Evolutionary conservation across 64 coral and sea anemone genomes (phyloP), one percentile per base, ranked within the genome.

Genomic region (Catalaphyllia jardinei): DNA sequence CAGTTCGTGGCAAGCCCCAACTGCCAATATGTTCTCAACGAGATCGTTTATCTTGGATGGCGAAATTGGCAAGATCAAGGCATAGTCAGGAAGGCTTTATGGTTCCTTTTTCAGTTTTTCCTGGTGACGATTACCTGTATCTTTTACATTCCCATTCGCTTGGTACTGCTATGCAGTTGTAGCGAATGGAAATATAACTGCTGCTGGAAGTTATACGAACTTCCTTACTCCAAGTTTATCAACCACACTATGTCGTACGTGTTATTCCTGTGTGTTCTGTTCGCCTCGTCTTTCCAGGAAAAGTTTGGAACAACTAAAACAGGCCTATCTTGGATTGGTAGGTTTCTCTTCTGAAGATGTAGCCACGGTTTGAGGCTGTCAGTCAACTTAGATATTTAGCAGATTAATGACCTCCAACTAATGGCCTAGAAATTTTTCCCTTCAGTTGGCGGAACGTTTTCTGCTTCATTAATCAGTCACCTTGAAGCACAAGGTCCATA

Each of bases 191-290:
- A 57, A 2, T n/a, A 59, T 4, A 0, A 29, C 22, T 30, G 50
- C 51, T 80, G 51, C 8, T 60, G 25, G 52, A 60, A 16, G 79
- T 6, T 60, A 12, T 81, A 31, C 79, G 79, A 81, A 51, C 79
- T 33, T 52, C 88, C 88, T 2, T 90, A 72, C 52, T 67, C 24
- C 60, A 89, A 89, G 87, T 79, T 89, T 33, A 42, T 89, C 74
- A 89, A 78, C 24, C 87, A 89, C 22, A 79, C 57, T 13, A 79
- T 52, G 38, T 78, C 62, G 18, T 89, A 79, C 60, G 0, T 89
- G 35, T 12, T 60, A 38, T 89, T 89, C 71, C 74, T 89, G 8
- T 30, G 29, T 8, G 9, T 79, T 3, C 17, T 89, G 10, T 39
- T 63, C 31, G 76, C 57, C 9, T 67, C 60, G 2, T 24, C 76